Conservation (phyloP, 1,140 invertebrate species). For the Drosophila nigromelanica region DNA sequence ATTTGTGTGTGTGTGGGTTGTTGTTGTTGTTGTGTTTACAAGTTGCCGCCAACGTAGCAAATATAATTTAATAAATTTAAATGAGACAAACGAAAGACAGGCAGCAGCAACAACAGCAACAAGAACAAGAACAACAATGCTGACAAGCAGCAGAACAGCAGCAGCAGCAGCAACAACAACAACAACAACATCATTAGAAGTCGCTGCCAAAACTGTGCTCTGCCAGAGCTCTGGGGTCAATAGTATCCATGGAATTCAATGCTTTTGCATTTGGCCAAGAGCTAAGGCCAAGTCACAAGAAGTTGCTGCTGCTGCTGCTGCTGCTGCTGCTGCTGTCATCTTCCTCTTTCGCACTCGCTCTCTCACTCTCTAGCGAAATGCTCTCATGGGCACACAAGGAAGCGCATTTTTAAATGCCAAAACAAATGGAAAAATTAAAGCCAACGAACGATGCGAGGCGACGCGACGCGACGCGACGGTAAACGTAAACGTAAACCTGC, state of each 20-base stretch:
- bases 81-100: constrained; percentile 60
- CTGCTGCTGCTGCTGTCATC: not conserved
- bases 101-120: constrained; percentile 25
- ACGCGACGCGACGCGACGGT: constrained; percentile 13
- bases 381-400: constrained; percentile 66
- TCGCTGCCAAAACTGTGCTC: constrained; percentile 47
- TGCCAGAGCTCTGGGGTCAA: constrained; percentile 62
- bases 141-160: constrained; percentile 35
- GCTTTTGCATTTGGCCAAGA: constrained; percentile 61
- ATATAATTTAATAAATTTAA: constrained; percentile 77
- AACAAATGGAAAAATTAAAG: constrained; percentile 82
- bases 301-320: constrained; percentile 22
- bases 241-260: constrained; percentile 81
- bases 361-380: not conserved
- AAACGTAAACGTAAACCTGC: constrained; percentile 41
- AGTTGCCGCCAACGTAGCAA: constrained; percentile 40
- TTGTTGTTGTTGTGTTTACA: constrained; percentile 23
- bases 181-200: constrained; percentile 68
- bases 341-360: not conserved
- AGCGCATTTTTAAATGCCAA: constrained; percentile 82
- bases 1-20: constrained; percentile 2
- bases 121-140: constrained; percentile 46
- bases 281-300: constrained; percentile 56
- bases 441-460: constrained; percentile 64
- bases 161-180: constrained; percentile 25